Evolutionary conservation across 1,140 invertebrate species (phyloP), one percentile per base, ranked within the genome.

Genomic region (Thalassaphorura encarpata): DNA sequence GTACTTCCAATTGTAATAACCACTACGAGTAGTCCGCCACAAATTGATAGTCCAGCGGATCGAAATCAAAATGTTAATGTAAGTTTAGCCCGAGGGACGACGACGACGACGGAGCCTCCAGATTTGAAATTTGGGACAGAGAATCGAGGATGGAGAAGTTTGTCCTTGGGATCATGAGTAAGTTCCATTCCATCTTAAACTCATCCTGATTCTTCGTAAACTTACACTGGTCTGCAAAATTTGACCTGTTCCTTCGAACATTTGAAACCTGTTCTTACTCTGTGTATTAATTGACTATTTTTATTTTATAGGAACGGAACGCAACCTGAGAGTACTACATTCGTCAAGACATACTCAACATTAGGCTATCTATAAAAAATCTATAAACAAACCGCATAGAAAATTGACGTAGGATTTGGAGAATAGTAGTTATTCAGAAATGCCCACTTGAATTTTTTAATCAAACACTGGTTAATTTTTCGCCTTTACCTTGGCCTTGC

Each of bases 321-420:
- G 80, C 71, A 85, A 84, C 74, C 84, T 79, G 77, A 80, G 82
- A 75, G 84, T 71, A 80, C 82, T 70, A 83, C 85, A 68, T 89
- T 89, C 78, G 85, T 87, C 73, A 89, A 89, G 79, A 89, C 85
- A 68, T 89, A 89, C 72, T 84, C 85, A 67, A 89, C 85, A 57
- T 78, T 89, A 70, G 87, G 86, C 73, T 89, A 89, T 71, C 82
- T 89, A 77, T 89, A 85, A 83, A 41, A 28, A 42, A 50, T 26
- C 23, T 24, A 23, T 24, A 13, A 39, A 4, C n/a, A 29, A 8
- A 39, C 8, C 19, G 27, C 27, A 16, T 21, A 15, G 6, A 18
- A 24, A 47, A 13, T 13, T n/a, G n/a, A n/a, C n/a, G n/a, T n/a
- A n/a, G n/a, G n/a, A n/a, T n/a, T n/a, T n/a, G n/a, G n/a, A n/a